These are phyloP conservation scores for Trematomus bernacchii DNA, from an alignment of 2,797 vertebrate species.

Conservation along the genomic window DNA sequence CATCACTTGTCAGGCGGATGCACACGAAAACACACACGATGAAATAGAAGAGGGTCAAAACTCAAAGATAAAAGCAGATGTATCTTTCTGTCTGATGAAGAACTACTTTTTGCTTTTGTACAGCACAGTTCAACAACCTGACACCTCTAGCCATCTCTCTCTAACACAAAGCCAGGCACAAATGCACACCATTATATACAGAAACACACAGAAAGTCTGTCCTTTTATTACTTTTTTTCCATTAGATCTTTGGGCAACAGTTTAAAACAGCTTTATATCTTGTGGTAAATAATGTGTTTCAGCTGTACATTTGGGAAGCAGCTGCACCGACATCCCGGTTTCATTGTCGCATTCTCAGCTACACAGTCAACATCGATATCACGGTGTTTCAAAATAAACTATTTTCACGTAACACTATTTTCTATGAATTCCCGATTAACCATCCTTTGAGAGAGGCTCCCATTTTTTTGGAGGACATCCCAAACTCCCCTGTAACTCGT, in stretches of 20 bases:
- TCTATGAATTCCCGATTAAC: conserved; percentile 21
- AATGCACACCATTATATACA: neutral
- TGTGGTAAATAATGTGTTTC: conserved; percentile 7
- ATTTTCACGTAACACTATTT: neutral
- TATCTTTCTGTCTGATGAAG: neutral
- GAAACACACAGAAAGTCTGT: conserved; percentile 6
- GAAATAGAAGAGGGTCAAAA: conserved; percentile 38
- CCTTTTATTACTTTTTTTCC: conserved; percentile 8
- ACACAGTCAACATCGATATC: neutral
- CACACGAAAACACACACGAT: conserved; percentile 16
- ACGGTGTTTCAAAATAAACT: neutral
- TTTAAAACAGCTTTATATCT: conserved; percentile 29
- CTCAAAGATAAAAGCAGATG: conserved; percentile 5
- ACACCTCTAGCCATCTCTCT: neutral
- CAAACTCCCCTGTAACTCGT: neutral
- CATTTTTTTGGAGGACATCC: conserved; percentile 17
- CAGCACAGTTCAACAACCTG: neutral
- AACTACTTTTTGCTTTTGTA: conserved; percentile 7
- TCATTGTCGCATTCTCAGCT: neutral
- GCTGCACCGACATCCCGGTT: conserved; percentile 8
- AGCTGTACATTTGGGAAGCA: conserved; percentile 37
- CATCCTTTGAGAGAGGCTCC: conserved; percentile 11
- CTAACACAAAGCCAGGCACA: neutral
- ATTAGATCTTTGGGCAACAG: conserved; percentile 24
- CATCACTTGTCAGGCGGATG: conserved; percentile 54